phyloP scores from a whole-genome alignment of 2,888 invertebrate species.

The Hypsopygia costalis region DNA sequence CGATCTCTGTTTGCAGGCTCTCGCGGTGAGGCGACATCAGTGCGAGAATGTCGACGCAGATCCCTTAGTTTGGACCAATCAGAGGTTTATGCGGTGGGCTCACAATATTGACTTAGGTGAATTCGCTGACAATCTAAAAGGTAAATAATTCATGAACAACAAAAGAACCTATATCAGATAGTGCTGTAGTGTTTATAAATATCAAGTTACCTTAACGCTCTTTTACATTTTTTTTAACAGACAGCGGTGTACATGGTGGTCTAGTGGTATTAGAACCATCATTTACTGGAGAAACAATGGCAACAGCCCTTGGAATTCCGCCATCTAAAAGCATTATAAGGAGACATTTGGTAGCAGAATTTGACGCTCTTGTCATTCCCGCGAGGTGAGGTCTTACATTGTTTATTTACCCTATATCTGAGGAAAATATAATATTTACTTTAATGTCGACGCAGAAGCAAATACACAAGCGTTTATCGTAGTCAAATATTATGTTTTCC shows the following conservation, averaged over 20 bases:
- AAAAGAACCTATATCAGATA: no score
- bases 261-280: slow-evolving; percentile 95
- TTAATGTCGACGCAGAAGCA: slow-evolving; percentile 4
- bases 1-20: slow-evolving; percentile 80
- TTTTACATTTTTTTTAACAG: slow-evolving; percentile 62
- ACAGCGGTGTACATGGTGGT: slow-evolving; percentile 97
- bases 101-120: slow-evolving; percentile 95
- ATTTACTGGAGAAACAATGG: slow-evolving; percentile 97
- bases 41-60: slow-evolving; percentile 94
- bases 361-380: slow-evolving; percentile 94
- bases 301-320: slow-evolving; percentile 94
- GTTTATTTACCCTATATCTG: slow-evolving; percentile 11
- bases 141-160: slow-evolving; percentile 61
- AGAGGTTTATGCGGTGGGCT: slow-evolving; percentile 96
- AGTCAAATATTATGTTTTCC: slow-evolving; percentile 38
- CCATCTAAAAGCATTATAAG: slow-evolving; percentile 96
- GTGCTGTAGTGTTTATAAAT: no score
- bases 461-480: background rate
- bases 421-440: slow-evolving; percentile 45
- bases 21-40: slow-evolving; percentile 92
- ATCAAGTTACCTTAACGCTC: no score
- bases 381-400: slow-evolving; percentile 85
- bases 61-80: slow-evolving; percentile 97
- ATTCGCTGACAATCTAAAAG: slow-evolving; percentile 95
- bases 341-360: slow-evolving; percentile 93